Evolutionary conservation across 2,797 vertebrate species (phyloP), one percentile per base, ranked within the genome.

Genomic region (Pangasius mekongensis): DNA sequence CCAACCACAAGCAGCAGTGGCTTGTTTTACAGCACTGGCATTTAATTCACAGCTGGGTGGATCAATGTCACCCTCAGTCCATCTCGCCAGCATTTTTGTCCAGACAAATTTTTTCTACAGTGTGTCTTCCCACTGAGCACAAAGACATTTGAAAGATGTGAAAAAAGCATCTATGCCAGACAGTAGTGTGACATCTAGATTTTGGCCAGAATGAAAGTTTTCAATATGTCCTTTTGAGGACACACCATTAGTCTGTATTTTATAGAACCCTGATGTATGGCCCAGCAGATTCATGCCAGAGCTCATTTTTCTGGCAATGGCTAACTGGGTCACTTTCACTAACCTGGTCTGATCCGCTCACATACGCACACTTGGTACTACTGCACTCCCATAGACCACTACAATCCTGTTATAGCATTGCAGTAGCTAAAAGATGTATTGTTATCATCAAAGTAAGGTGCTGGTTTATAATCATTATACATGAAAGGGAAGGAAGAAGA

Each of bases 401-500:
- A 14, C 20, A n/a, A 76, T 73, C 58, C 4, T 52, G 10, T 86
- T 33, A 30, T 87, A 20, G 36, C 9, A 74, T 22, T 33, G n/a
- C 56, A 47, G 74, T 20, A 36, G 33, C 27, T 47, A 10, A 66
- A 85, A 73, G 52, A 82, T 54, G 20, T 20, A 58, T 86, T 77
- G 33, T 36, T 43, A 60, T 88, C 49, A 67, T 78, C 27, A 58
- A 20, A 58, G 20, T 66, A 47, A 66, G 24, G 18, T 67, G 33
- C 24, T 27, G 6, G 18, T 49, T 85, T 85, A 43, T 81, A 62
- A 43, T 81, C 49, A 30, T 85, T 2, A 43, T 33, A 58, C 71
- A 86, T 62, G 24, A 67, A 80, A 87, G 64, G 9, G 36, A 87
- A 54, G 33, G 67, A 58, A n/a, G 33, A 77, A 89, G 14, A 83